These are phyloP conservation scores for Pollenia labialis DNA, from an alignment of 2,888 invertebrate genomes.

Conservation along the genomic window DNA sequence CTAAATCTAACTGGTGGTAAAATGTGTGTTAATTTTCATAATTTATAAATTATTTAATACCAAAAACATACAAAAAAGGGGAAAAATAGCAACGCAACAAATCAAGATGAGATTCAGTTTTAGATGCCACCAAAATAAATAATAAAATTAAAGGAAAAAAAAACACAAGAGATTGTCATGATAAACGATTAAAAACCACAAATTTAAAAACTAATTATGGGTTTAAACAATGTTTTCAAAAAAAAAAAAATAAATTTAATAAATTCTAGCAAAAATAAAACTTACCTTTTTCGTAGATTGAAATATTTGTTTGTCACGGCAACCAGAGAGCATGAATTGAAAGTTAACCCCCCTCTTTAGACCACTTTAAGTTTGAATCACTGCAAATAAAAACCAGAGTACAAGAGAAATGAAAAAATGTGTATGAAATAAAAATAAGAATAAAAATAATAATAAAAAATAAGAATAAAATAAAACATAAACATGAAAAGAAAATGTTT, in stretches of 20 bases:
- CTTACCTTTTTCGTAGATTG: not conserved
- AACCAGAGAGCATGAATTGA: constrained; percentile 11
- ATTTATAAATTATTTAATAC: constrained; percentile 44
- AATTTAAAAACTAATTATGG: constrained; percentile 46
- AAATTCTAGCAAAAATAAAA: constrained; percentile 15
- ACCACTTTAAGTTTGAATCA: constrained; percentile 49
- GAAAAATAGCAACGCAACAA: not conserved
- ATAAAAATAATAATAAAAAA: constrained; percentile 57
- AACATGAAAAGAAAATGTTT: constrained; percentile 83
- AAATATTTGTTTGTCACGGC: constrained; percentile 7
- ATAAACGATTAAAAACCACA: constrained; percentile 44
- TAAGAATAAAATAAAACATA: constrained; percentile 67
- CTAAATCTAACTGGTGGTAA: constrained; percentile 28
- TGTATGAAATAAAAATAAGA: constrained; percentile 52
- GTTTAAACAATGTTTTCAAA: not conserved
- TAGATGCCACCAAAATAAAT: constrained; percentile 16
- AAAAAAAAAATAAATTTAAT: constrained; percentile 29
- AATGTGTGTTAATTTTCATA: constrained; percentile 59
- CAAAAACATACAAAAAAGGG: constrained; percentile 27
- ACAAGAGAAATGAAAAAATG: constrained; percentile 50
- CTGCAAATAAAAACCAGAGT: constrained; percentile 50
- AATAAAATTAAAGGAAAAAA: constrained; percentile 18
- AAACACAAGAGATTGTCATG: constrained; percentile 3
- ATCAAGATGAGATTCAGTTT: constrained; percentile 40
- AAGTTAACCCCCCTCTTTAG: constrained; percentile 27